Conservation (phyloP, 2,888 invertebrate genomes). For the Stenoptilia bipunctidactyla region DNA sequence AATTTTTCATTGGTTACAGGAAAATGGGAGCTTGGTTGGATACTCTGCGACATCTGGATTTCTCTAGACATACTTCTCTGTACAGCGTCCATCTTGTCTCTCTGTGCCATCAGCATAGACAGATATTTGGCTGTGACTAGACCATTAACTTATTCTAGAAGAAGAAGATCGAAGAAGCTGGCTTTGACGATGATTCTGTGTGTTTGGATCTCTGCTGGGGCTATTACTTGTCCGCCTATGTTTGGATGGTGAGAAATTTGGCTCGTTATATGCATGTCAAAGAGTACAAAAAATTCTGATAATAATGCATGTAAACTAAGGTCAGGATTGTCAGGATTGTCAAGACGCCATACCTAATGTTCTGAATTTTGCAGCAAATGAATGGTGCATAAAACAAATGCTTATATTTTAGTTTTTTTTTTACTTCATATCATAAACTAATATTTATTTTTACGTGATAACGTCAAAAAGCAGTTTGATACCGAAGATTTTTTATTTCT, state of each 20-base stretch:
- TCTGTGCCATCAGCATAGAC: constrained; percentile 93
- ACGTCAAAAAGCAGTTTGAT: too few species aligned
- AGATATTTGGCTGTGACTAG: constrained; percentile 94
- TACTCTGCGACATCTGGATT: constrained; percentile 92
- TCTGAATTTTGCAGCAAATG: too few species aligned
- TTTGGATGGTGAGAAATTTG: constrained; percentile 82
- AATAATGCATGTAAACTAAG: too few species aligned
- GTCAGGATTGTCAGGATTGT: too few species aligned
- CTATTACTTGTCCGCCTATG: constrained; percentile 95
- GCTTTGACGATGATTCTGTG: constrained; percentile 89
- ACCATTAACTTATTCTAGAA: constrained; percentile 91
- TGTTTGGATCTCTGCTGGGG: constrained; percentile 91
- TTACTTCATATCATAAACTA: too few species aligned
- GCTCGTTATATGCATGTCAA: too few species aligned
- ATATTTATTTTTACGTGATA: too few species aligned
- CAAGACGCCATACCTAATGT: too few species aligned
- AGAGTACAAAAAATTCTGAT: too few species aligned
- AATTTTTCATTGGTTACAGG: constrained; percentile 52
- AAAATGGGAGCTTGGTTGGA: constrained; percentile 90
- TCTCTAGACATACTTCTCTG: constrained; percentile 93
- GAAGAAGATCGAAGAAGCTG: constrained; percentile 86
- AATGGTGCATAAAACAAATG: too few species aligned
- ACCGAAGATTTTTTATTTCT: too few species aligned
- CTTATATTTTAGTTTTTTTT: too few species aligned
- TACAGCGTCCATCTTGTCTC: constrained; percentile 92